Conservation (phyloP, 2,888 invertebrate species). For the Lamproptera curius region DNA sequence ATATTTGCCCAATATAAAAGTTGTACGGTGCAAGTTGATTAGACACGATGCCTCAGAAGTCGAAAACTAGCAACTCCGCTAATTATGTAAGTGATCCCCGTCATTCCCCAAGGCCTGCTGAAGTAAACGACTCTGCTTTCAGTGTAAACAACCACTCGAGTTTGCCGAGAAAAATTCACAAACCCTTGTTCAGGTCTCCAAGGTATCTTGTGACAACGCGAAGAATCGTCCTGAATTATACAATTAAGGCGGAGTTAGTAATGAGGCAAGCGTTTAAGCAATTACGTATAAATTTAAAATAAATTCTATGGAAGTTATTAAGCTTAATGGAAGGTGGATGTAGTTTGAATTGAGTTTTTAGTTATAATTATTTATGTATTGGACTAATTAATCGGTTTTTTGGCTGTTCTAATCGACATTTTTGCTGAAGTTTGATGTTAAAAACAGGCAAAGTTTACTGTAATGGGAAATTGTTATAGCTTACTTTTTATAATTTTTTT, state of each 20-base stretch:
- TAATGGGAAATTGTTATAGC: no score
- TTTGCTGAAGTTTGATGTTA: no score
- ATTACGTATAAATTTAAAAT: no score
- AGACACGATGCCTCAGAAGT: slow-evolving; percentile 23
- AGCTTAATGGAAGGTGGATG: no score
- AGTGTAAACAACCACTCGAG: slow-evolving; percentile 69
- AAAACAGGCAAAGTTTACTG: no score
- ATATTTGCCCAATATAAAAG: not conserved
- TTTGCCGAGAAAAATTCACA: slow-evolving; percentile 69
- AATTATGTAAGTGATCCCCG: slow-evolving; percentile 68
- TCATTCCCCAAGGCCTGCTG: slow-evolving; percentile 36
- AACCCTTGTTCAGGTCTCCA: slow-evolving; percentile 66
- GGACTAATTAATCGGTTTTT: no score
- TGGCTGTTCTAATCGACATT: no score
- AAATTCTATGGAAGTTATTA: no score
- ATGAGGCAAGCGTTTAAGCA: no score
- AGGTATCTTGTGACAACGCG: slow-evolving; percentile 55
- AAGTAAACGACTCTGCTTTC: slow-evolving; percentile 72
- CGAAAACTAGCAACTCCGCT: slow-evolving; percentile 39
- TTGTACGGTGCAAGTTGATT: not conserved
- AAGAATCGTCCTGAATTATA: slow-evolving; percentile 17
- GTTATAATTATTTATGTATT: not conserved
- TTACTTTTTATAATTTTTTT: no score
- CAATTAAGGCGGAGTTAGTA: slow-evolving; percentile 13
- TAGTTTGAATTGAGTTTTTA: no score